phyloP scores from a whole-genome alignment of 2,113 vertebrate species.

The Mionectes macconnelli region DNA sequence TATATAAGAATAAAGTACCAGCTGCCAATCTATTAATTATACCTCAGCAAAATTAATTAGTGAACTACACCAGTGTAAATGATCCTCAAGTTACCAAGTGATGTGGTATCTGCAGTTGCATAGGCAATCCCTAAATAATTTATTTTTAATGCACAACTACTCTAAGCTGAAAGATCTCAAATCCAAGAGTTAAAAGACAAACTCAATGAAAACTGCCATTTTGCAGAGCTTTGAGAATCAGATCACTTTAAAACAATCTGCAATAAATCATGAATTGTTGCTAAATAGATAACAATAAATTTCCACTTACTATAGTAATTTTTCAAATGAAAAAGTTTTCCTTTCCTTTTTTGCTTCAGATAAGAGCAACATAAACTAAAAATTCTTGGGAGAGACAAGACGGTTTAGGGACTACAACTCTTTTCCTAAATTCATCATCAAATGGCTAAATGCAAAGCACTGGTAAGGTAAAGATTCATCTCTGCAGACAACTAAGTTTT shows the following conservation, averaged over 20 bases:
- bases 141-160: not conserved
- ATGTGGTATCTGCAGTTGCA: not conserved
- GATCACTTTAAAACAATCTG: not conserved
- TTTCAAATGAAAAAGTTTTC: not conserved
- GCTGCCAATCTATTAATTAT: not conserved
- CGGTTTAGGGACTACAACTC: not conserved
- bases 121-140: not conserved
- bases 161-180: not conserved
- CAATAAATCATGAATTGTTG: not conserved
- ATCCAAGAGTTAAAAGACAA: not conserved
- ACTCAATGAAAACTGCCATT: not conserved
- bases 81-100: not conserved
- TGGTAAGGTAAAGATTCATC: not conserved
- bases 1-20: not conserved
- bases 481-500: not conserved
- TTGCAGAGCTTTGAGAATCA: not conserved
- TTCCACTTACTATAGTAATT: not conserved
- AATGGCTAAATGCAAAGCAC: not conserved
- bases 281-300: not conserved
- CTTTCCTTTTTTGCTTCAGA: not conserved
- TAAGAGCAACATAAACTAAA: not conserved
- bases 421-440: not conserved
- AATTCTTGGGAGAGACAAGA: not conserved
- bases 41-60: not conserved
- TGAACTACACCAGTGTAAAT: not conserved